A percentile compares a stretch with the other conserved stretches of the same genome.
Conservation (phyloP, 2,797 vertebrate species). For the Chelmon rostratus region DNA sequence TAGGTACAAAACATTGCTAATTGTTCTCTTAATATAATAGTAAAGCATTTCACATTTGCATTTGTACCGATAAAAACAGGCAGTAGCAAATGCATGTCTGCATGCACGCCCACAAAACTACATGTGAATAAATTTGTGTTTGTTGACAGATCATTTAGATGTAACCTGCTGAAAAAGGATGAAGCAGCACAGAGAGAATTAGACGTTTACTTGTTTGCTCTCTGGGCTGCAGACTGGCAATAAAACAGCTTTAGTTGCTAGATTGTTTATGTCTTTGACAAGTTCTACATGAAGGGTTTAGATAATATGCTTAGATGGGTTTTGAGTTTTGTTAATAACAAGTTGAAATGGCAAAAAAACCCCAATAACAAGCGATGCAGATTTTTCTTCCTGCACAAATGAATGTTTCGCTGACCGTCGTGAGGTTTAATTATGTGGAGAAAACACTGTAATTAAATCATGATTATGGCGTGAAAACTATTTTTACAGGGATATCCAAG, state of each 20-base stretch:
- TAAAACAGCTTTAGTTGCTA: neutral
- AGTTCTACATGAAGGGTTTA: constrained; percentile 22
- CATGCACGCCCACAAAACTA: neutral
- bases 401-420: constrained; percentile 1
- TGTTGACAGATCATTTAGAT: neutral
- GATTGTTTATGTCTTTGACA: constrained; percentile 28
- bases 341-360: constrained; percentile 3
- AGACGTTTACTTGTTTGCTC: constrained; percentile 9
- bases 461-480: neutral
- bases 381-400: neutral
- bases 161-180: neutral
- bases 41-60: neutral
- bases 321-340: constrained; percentile 21
- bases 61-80: neutral
- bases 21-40: neutral
- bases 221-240: neutral
- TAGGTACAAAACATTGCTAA: neutral
- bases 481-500: neutral
- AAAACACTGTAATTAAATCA: constrained; percentile 7
- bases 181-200: constrained; percentile 3
- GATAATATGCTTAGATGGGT: constrained; percentile 14
- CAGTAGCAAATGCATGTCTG: neutral
- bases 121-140: neutral
- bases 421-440: neutral
- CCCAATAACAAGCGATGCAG: neutral